phyloP scores from a whole-genome alignment of 23 tunicate genomes.

The Pegea sp. region DNA sequence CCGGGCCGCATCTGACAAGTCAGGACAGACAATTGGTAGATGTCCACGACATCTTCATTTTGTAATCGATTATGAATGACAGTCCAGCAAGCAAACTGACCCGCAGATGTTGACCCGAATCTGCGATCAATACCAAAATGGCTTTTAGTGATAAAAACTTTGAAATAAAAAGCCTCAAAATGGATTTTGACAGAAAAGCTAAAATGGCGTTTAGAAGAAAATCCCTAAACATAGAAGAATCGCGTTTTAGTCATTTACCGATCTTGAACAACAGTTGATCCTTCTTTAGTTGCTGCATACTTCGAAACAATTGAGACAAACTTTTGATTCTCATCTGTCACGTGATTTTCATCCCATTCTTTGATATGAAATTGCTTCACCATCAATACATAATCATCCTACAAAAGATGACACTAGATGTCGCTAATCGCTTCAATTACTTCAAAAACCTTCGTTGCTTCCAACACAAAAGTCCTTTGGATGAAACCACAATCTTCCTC shows the following conservation, averaged over 20 bases:
- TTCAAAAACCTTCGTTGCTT: constrained; percentile 74
- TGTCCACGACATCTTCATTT: constrained; percentile 38
- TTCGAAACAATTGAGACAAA: constrained; percentile 7
- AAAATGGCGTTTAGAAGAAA: too few species aligned
- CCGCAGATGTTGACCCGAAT: constrained; percentile 38
- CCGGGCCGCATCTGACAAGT: constrained; percentile 66
- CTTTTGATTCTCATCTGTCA: constrained; percentile 2
- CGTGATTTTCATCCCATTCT: constrained; percentile 10
- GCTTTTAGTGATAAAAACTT: background rate
- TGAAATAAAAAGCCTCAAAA: background rate
- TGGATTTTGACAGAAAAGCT: background rate
- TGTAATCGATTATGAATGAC: constrained; percentile 31
- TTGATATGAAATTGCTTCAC: constrained; percentile 30
- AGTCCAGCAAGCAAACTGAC: constrained; percentile 43
- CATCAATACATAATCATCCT: constrained; percentile 53
- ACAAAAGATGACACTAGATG: background rate
- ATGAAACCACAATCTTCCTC: constrained; percentile 13
- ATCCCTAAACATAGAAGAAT: too few species aligned
- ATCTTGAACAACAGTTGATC: constrained; percentile 47
- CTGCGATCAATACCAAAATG: constrained; percentile 4
- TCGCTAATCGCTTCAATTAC: too few species aligned
- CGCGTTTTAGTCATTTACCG: constrained; percentile 10
- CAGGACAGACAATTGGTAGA: constrained; percentile 34
- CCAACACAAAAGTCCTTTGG: constrained; percentile 35
- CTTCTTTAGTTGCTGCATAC: constrained; percentile 18